Conservation (phyloP, 2,113 vertebrate species). For the Calyptommatus sinebrachiatus region DNA sequence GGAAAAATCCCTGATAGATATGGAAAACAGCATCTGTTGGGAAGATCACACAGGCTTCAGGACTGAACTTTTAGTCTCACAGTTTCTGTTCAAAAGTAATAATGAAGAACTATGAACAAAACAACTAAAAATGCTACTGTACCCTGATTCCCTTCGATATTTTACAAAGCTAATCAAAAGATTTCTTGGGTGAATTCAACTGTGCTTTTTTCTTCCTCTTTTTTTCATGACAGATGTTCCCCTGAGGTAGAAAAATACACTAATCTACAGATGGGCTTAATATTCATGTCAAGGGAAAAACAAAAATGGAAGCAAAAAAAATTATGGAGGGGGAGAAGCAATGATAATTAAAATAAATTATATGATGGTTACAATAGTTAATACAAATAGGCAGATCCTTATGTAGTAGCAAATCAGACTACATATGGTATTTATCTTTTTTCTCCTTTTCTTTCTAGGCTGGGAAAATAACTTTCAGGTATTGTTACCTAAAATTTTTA, state of each 20-base stretch:
- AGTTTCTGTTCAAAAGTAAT: constrained; percentile 33
- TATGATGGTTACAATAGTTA: constrained; percentile 24
- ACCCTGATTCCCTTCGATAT: constrained; percentile 18
- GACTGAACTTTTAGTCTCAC: constrained; percentile 32
- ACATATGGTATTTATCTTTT: not conserved
- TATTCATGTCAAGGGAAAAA: constrained; percentile 49
- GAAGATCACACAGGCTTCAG: constrained; percentile 62
- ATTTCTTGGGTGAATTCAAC: constrained; percentile 49
- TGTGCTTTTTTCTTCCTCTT: not conserved
- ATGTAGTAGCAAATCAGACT: not conserved
- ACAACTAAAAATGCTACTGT: constrained; percentile 41
- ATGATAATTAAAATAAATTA: constrained; percentile 16
- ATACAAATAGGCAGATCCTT: constrained; percentile 4
- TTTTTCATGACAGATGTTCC: constrained; percentile 58
- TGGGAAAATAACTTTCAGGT: not conserved
- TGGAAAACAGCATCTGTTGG: constrained; percentile 58
- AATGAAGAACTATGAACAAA: constrained; percentile 44
- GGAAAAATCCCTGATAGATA: constrained; percentile 27
- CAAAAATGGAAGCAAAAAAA: constrained; percentile 24
- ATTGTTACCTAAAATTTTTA: not conserved
- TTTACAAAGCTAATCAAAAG: constrained; percentile 60
- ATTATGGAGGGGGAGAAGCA: not conserved
- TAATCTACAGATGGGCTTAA: constrained; percentile 54
- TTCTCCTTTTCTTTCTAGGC: not conserved
- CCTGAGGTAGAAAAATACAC: constrained; percentile 47